phyloP scores from a whole-genome alignment of 2,888 invertebrate species.

The Patella ulyssiponensis region DNA sequence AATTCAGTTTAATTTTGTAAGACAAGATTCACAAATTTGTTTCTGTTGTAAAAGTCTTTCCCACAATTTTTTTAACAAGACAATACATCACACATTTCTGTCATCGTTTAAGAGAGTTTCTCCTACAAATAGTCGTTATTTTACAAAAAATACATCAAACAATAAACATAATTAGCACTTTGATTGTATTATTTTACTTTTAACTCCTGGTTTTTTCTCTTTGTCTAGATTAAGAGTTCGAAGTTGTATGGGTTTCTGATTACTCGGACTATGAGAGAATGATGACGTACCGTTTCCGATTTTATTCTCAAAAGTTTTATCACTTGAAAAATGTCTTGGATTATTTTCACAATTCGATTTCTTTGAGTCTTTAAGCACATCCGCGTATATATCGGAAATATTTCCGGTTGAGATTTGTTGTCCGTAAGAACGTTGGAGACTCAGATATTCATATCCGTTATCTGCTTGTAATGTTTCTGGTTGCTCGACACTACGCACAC shows the following conservation, averaged over 20 bases:
- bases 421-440: slow-evolving; percentile 5
- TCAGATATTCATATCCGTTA: slow-evolving; percentile 14
- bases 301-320: too few relatives aligned
- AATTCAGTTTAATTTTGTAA: too few relatives aligned
- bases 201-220: slow-evolving; percentile 23
- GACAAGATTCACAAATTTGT: too few relatives aligned
- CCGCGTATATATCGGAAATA: not conserved
- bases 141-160: not conserved
- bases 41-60: too few relatives aligned
- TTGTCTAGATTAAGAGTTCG: slow-evolving; percentile 21
- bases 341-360: too few relatives aligned
- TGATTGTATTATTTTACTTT: slow-evolving; percentile 47
- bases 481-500: not conserved
- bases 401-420: not conserved
- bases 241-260: not conserved
- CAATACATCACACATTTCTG: too few relatives aligned
- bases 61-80: too few relatives aligned
- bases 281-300: too few relatives aligned
- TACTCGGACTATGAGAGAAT: not conserved
- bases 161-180: slow-evolving; percentile 45
- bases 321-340: too few relatives aligned
- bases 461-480: not conserved
- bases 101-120: too few relatives aligned
- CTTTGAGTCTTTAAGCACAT: not conserved
- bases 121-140: too few relatives aligned